Base-by-base conservation (phyloP, 1,140 invertebrate genomes). In the Ips typographus region DNA sequence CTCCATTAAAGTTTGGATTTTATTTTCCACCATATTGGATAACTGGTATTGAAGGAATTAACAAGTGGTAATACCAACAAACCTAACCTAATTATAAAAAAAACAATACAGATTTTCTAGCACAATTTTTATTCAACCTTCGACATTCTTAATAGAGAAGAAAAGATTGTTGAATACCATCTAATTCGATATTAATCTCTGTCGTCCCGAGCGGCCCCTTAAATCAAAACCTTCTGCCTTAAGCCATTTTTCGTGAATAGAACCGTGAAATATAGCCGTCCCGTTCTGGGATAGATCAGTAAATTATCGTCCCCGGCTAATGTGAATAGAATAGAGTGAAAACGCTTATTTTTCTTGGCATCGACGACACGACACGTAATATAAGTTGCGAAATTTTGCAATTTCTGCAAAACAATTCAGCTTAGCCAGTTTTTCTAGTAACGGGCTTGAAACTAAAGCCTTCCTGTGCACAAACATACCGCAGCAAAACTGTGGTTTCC, bases 201-300 rank as follows among this genome's bases (percentile, higher is more conserved):
- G 52, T 65, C 51, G 51, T 65, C 40, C 51, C 51, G n/a, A 40
- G 49, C 40, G 40, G 62, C 52, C 51, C 40, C 49, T 22, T 65
- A 65, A 65, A 65, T 65, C 62, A 65, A 65, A 65, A 65, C 51
- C 62, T 53, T 65, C 62, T 65, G 62, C 52, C 40, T 53, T 65
- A 37, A 49, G 52, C 62, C 62, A 65, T 65, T 65, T 65, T 65
- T 65, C 62, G 51, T 47, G 59, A 61, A 61, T 61, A 55, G 62
- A 42, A 36, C 40, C 51, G 40, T 66, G 55, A 66, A 58, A 41
- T 66, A 66, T 66, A 39, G 47, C 43, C 37, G 8, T 38, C 49
- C 43, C 52, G 37, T 8, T 22, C 40, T 47, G 44, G 37, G 38
- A 63, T 49, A 51, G 44, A 63, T 52, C 61, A 51, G 8, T 65